These are phyloP conservation scores for Forbesichthys agassizii DNA, from an alignment of 2,113 vertebrate genomes.

Conservation along the genomic window DNA sequence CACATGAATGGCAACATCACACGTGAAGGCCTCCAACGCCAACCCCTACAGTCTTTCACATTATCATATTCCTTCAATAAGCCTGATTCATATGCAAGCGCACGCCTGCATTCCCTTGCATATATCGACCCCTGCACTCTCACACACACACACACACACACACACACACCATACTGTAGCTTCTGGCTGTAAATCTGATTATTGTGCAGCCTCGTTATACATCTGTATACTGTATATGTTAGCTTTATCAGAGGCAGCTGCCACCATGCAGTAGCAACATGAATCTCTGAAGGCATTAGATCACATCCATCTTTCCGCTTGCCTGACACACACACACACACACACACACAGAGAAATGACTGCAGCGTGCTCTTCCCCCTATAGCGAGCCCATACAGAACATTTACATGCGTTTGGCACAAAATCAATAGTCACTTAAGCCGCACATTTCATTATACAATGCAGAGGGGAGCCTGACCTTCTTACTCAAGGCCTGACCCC, in stretches of 20 bases:
- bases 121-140: background rate
- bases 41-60: conserved; percentile 4
- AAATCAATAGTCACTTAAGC: conserved; percentile 73
- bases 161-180: conserved; percentile 29
- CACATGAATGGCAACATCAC: background rate
- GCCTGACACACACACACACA: conserved; percentile 23
- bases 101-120: conserved; percentile 46
- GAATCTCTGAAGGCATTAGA: conserved; percentile 49
- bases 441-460: conserved; percentile 68
- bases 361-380: background rate
- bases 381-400: conserved; percentile 35
- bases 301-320: conserved; percentile 36
- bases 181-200: conserved; percentile 53
- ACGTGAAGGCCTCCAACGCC: background rate
- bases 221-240: conserved; percentile 31
- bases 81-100: conserved; percentile 43
- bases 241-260: conserved; percentile 26
- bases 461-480: conserved; percentile 27
- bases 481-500: too few relatives aligned
- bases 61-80: background rate
- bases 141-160: conserved; percentile 16
- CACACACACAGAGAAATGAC: background rate
- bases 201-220: conserved; percentile 43
- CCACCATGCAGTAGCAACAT: conserved; percentile 30
- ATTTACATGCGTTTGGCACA: conserved; percentile 61